These are phyloP conservation scores for Trypoxylon attenuatum DNA, from an alignment of 2,888 invertebrate genomes.

Conservation along the genomic window DNA sequence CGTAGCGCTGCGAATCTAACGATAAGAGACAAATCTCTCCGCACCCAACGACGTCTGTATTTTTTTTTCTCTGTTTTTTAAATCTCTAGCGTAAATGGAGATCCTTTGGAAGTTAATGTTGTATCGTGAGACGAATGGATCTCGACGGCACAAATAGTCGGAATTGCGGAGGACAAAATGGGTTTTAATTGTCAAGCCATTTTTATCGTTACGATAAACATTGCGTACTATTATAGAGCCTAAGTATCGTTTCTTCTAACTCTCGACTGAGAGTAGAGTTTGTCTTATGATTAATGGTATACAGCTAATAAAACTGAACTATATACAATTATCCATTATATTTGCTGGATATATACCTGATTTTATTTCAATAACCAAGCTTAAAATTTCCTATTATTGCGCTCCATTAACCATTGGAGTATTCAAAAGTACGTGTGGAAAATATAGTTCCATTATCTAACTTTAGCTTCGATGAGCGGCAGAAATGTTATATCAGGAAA, in stretches of 20 bases:
- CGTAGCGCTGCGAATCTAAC: neutral
- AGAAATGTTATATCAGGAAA: no score
- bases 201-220: neutral
- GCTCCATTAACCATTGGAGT: no score
- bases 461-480: no score
- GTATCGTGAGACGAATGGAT: no score
- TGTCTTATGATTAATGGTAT: neutral
- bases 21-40: no score
- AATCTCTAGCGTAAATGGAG: neutral
- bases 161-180: neutral
- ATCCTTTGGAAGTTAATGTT: neutral
- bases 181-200: neutral
- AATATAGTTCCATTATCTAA: no score
- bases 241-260: conserved; percentile 40
- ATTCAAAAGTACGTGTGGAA: no score
- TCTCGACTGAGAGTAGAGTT: neutral
- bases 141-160: no score
- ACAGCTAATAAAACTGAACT: neutral
- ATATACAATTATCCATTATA: neutral
- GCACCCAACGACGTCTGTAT: no score
- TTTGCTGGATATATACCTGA: neutral
- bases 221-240: conserved; percentile 34
- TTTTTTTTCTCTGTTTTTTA: neutral
- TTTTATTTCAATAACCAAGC: no score
- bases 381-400: no score